Base-by-base conservation (phyloP, 2,888 invertebrate species). In the Villa cingulata region DNA sequence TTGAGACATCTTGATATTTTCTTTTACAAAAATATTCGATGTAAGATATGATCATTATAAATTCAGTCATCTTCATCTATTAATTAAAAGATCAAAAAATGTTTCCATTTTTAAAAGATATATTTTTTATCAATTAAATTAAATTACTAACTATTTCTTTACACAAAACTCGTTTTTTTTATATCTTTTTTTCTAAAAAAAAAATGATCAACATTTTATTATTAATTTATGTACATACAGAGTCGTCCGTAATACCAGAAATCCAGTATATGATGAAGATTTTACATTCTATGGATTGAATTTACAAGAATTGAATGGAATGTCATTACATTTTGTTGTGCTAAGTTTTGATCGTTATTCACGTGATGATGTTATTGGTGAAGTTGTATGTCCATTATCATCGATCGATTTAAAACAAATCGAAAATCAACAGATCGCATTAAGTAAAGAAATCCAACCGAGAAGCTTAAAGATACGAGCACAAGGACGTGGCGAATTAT, bases 231-330 rank as follows among this genome's bases (percentile, higher is more conserved):
- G 12, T 32, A 9, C 18, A 39, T 37, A 23, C 64, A 75, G 96
- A 49, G 96, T 98, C 10, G 80, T 97, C 37, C 81, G 96, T 55
- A 95, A 96, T 67, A 96, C 97, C 41, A 78, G 89, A 46, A 90
- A 91, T 71, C 98, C 98, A 0, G 85, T 91, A 2, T 98, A 96
- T 70, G 96, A 98, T 62, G 98, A 98, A 70, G 96, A 96, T 68
- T 98, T 98, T 68, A 97, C 96, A 1, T 97, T 98, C 76, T 98
- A 95, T 65, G 96, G 96, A 47, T 80, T 92, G 59, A 82, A 81
- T 43, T 80, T 83, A 56, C 83, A 84, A 62, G 92, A 95, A 69
- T 75, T 95, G 50, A 76, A 85, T 63, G 83, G 81, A 62, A 90
- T 91, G 68, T 94, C 92, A 6, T 74, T 94, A 45, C 94, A 95